phyloP scores from a whole-genome alignment of 2,113 vertebrate species.

The Anoura caudifer region DNA sequence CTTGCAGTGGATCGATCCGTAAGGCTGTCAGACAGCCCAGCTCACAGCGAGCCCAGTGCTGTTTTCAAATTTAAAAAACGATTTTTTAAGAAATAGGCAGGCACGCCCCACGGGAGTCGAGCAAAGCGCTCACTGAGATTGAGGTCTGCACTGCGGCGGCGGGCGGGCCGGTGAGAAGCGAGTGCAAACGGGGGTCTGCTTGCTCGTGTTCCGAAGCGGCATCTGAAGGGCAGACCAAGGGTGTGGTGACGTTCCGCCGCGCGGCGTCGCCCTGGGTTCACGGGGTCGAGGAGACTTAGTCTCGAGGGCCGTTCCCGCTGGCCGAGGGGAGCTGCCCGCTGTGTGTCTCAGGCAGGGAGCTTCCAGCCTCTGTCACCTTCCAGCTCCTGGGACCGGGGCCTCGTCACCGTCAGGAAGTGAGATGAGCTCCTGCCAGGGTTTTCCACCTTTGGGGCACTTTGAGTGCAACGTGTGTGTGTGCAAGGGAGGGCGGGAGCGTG shows the following conservation, averaged over 20 bases:
- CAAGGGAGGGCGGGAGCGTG: rapidly evolving
- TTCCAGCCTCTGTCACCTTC: slow-evolving; percentile 21
- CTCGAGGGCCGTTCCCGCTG: not conserved
- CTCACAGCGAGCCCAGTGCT: not conserved
- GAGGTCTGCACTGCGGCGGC: not conserved
- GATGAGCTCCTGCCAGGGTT: not conserved
- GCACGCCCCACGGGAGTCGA: not conserved
- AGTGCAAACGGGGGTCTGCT: not conserved
- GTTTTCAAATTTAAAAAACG: not conserved
- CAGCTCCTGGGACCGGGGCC: not conserved
- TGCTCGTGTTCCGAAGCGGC: not conserved
- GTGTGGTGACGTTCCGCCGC: not conserved
- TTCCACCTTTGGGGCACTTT: not conserved
- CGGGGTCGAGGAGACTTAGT: not conserved
- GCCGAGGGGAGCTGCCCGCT: not conserved
- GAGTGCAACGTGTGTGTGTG: not conserved
- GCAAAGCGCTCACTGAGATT: rapidly evolving
- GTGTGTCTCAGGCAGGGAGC: not conserved
- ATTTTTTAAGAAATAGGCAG: not conserved
- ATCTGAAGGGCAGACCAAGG: not conserved
- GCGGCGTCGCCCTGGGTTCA: not conserved
- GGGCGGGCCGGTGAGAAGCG: not conserved
- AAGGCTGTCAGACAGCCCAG: not conserved
- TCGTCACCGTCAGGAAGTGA: not conserved
- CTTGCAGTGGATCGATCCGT: rapidly evolving